A percentile compares a stretch with the other conserved stretches of the same genome.
These are phyloP conservation scores for Synodontis membranacea DNA, from an alignment of 2,113 vertebrate species.

Conservation along the genomic window DNA sequence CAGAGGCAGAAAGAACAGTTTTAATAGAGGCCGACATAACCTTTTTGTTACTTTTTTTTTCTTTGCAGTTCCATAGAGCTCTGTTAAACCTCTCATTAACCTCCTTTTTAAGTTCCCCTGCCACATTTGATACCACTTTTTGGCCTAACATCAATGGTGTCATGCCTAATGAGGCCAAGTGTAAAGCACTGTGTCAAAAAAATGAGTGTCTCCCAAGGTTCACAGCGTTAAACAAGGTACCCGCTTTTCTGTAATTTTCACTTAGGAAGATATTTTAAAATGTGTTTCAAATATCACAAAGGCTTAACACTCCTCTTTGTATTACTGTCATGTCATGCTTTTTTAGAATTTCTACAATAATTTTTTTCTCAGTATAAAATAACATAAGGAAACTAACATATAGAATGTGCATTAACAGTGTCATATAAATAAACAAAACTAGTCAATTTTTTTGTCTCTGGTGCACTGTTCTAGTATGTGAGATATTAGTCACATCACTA, in stretches of 20 bases:
- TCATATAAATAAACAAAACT: neutral
- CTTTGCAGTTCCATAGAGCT: slow-evolving; percentile 59
- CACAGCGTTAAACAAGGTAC: slow-evolving; percentile 42
- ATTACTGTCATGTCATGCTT: neutral
- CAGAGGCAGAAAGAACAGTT: slow-evolving; percentile 60
- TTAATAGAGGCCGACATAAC: slow-evolving; percentile 64
- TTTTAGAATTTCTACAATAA: neutral
- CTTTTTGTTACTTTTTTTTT: slow-evolving; percentile 56
- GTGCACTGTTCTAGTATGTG: neutral
- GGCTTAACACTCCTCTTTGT: neutral
- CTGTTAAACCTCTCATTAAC: slow-evolving; percentile 69
- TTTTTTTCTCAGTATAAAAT: neutral
- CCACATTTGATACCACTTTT: slow-evolving; percentile 62
- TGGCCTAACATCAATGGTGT: slow-evolving; percentile 53
- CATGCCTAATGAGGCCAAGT: slow-evolving; percentile 59
- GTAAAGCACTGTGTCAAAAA: slow-evolving; percentile 50
- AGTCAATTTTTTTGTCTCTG: neutral
- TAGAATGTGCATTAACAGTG: neutral
- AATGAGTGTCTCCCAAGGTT: slow-evolving; percentile 57
- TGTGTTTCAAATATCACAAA: slow-evolving; percentile 33
- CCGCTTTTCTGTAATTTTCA: slow-evolving; percentile 54
- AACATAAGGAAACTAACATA: neutral
- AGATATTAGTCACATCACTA: neutral
- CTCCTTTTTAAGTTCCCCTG: slow-evolving; percentile 60
- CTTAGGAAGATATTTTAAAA: slow-evolving; percentile 42